A percentile compares a stretch with the other conserved stretches of the same genome.
Conservation (phyloP, 2,113 vertebrate species). For the Rhea americana region DNA sequence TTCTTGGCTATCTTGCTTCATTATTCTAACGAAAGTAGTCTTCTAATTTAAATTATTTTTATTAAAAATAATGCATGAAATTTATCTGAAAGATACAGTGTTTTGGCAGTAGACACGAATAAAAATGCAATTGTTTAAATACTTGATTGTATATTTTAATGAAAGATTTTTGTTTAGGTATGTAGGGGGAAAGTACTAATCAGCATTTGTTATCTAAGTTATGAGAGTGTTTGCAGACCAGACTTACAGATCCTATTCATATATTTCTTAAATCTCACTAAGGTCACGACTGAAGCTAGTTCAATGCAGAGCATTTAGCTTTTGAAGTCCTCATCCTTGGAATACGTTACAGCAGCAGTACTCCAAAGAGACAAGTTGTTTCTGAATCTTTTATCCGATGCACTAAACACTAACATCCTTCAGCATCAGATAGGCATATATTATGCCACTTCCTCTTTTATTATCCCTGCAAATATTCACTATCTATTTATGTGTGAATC, state of each 20-base stretch:
- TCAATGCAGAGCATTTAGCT: background rate
- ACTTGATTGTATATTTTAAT: conserved; percentile 18
- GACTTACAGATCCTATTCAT: background rate
- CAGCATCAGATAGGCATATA: background rate
- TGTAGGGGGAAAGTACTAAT: background rate
- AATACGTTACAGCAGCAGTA: background rate
- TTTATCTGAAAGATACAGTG: conserved; percentile 23
- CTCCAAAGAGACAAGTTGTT: background rate
- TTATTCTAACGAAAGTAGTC: conserved; percentile 43
- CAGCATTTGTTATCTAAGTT: conserved; percentile 30
- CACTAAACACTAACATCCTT: background rate
- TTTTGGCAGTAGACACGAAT: conserved; percentile 25
- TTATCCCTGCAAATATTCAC: background rate
- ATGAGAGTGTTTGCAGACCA: background rate
- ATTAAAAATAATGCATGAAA: conserved; percentile 18
- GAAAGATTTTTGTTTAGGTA: conserved; percentile 3
- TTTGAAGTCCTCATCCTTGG: background rate
- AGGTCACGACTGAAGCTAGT: background rate
- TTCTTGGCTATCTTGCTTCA: conserved; percentile 40
- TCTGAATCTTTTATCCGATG: background rate
- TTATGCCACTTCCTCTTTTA: background rate
- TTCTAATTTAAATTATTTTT: conserved; percentile 36
- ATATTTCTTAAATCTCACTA: background rate
- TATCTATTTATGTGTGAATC: background rate
- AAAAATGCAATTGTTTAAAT: conserved; percentile 31